Conservation (phyloP, 2,888 invertebrate species). For the Cheilosia vulpina region DNA sequence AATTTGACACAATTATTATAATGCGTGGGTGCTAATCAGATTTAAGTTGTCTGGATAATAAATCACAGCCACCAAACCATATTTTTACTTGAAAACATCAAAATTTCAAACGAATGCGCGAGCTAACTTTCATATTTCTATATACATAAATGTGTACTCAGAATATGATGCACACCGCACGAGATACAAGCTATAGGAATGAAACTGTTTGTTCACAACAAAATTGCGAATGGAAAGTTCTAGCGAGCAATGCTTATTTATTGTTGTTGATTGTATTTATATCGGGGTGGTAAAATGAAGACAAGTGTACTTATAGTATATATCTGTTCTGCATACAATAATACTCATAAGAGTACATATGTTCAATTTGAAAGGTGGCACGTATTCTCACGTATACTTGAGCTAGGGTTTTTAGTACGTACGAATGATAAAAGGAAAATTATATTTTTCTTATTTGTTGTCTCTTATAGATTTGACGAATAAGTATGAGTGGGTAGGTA, state of each 20-base stretch:
- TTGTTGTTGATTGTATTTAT: conserved; percentile 14
- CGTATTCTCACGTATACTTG: conserved; percentile 16
- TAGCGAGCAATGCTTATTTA: conserved; percentile 12
- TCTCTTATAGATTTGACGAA: too few relatives aligned
- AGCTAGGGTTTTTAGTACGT: neutral
- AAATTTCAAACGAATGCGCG: neutral
- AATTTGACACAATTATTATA: too few relatives aligned
- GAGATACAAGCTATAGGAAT: neutral
- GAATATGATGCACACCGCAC: neutral
- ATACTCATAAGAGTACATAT: neutral
- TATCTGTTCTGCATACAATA: neutral
- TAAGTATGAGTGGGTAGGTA: too few relatives aligned
- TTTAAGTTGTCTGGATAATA: too few relatives aligned
- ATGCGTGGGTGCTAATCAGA: too few relatives aligned
- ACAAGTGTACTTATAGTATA: neutral
- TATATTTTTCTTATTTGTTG: too few relatives aligned
- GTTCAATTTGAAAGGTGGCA: conserved; percentile 13
- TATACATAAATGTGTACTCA: neutral
- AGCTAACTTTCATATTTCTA: neutral
- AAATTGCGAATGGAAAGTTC: conserved; percentile 21
- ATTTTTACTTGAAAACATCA: too few relatives aligned
- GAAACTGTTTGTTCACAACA: neutral
- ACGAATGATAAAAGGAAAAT: too few relatives aligned
- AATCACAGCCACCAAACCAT: too few relatives aligned
- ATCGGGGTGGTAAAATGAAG: conserved; percentile 11